Base-by-base conservation (phyloP, 2,113 vertebrate species). In the Ptilonorhynchus violaceus region DNA sequence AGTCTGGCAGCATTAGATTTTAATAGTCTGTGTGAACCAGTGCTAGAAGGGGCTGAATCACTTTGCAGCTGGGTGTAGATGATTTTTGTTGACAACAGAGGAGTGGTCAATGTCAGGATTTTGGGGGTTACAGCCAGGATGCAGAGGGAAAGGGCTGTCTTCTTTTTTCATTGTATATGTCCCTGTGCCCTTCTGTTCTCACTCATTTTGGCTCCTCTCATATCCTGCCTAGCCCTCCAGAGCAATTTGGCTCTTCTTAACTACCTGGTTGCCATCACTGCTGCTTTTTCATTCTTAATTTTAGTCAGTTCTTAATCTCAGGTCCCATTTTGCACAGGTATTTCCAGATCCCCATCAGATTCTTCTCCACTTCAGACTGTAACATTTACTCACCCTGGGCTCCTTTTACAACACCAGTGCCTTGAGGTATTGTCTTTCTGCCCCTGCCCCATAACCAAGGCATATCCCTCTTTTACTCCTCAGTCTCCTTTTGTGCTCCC, bases 1-100 rank as follows among this genome's bases (percentile, higher is more conserved):
- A 81, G 83, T 80, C 83, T 95, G 73, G 77, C 39, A 92, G 56
- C 66, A 94, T 58, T 92, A 77, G 44, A 70, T 92, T 93, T 88
- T 89, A 89, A 82, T 91, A 4, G 4, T 49, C 60, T 81, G 0
- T 33, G 47, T 44, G 31, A 62, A 68, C 50, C 47, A 53, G 33
- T 49, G 42, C 53, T 93, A 66, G 58, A 88, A 91, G 63, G 67
- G 50, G 78, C 21, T 81, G 76, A 68, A 66, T 44, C 11, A 1
- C 55, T 93, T 88, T 92, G 63, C 59, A 66, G 67, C 39, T 86
- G 75, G 88, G 75, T 2, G 7, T 81, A 67, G 64, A 55, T 70
- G 47, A 84, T 94, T 80, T 83, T 88, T 94, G 14, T 52, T 92
- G 79, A 91, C 83, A 81, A 39, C 1, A 7, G 68, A 86, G 60